Base-by-base conservation (phyloP, 1,140 invertebrate species). In the Camponotus vicinus region DNA sequence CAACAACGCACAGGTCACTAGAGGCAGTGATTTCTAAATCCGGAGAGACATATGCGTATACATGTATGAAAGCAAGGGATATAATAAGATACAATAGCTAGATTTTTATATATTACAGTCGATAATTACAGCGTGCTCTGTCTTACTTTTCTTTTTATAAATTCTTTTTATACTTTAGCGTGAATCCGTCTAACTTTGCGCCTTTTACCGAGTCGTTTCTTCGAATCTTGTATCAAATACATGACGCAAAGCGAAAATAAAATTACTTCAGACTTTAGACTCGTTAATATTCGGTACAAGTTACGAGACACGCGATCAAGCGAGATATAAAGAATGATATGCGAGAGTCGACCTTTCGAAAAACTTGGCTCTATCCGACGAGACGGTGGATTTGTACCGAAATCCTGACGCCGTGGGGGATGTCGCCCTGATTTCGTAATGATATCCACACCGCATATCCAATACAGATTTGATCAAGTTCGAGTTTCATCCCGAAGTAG, bases 391-490 rank as follows among this genome's bases (percentile, higher is more conserved):
- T 69, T 40, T 66, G 61, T 66, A 40, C 15, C 61, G 45, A 13
- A 67, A 79, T 79, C 45, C 6, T 9, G 52, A 7, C n/a, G 27
- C 32, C n/a, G 40, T 3, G 6, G 27, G 15, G 18, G 0, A 18
- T 52, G 18, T 40, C 27, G 27, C 49, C 4, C 61, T 13, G 42
- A 6, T 73, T 82, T 34, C 40, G 11, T 34, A 59, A 82, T 59
- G 27, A 61, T 40, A 42, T 69, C 64, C 21, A 57, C 13, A 57
- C 13, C 45, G 64, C 37, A 18, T 27, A 27, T 27, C 27, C 21
- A 69, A 69, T 55, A 37, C 40, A 57, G 64, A 70, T 70, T 69
- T 80, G 77, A 57, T 80, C 40, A 80, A 80, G 34, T 80, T 37
- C 34, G 45, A 21, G 42, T 80, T 80, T 80, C 63, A 69, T 79